Evolutionary conservation across 37 sponge, comb jelly and placozoan genomes (phyloP).

Genomic region (Bolinopsis microptera): DNA sequence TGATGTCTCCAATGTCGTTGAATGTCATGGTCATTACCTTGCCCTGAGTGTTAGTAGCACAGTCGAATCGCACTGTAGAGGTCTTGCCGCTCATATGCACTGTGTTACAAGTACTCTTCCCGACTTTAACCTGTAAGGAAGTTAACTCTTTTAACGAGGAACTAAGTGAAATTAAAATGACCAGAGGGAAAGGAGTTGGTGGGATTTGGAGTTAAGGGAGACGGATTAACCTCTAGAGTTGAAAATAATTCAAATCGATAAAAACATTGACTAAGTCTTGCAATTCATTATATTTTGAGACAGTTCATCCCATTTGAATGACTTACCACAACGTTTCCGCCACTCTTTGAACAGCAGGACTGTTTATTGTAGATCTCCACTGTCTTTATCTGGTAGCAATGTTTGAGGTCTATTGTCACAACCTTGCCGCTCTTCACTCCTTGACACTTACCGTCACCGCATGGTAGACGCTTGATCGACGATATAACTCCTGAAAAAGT

Average conservation of each 20-base stretch:
- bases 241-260: too few species aligned
- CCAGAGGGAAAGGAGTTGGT: neutral
- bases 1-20: slow-evolving; percentile 10
- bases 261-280: too few species aligned
- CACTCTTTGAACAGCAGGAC: slow-evolving; percentile 22
- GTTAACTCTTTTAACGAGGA: too few species aligned
- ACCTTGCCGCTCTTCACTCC: neutral
- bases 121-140: slow-evolving; percentile 9
- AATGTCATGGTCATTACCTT: neutral
- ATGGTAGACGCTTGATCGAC: neutral
- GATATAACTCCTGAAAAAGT: slow-evolving; percentile 1
- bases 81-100: slow-evolving; percentile 20
- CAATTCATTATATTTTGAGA: too few species aligned
- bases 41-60: neutral
- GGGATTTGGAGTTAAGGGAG: too few species aligned
- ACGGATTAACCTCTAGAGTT: too few species aligned
- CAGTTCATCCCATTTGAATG: too few species aligned
- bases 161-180: too few species aligned
- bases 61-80: neutral
- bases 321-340: slow-evolving; percentile 44
- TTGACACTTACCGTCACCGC: neutral
- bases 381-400: neutral
- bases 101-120: slow-evolving; percentile 7
- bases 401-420: neutral
- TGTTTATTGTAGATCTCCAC: slow-evolving; percentile 31